Base-by-base conservation (phyloP, 2,797 vertebrate species). In the Dipus sagitta region DNA sequence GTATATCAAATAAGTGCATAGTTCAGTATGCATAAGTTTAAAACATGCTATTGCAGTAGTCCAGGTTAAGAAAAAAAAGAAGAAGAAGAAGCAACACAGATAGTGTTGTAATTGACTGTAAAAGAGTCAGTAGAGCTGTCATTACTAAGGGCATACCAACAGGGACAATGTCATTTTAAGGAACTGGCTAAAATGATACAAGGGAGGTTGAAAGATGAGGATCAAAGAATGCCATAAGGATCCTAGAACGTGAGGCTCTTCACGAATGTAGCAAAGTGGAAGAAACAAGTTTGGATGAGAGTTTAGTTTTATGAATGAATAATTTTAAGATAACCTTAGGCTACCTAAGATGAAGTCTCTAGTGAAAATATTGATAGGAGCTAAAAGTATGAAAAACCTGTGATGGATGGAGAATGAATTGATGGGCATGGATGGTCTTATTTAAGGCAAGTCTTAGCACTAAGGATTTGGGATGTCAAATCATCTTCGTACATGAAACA, bases 331-430 rank as follows among this genome's bases (percentile, higher is more conserved):
- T 86, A 58, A 8, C 32, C 64, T 74, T 88, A 74, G 24, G 21
- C 1, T 38, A 80, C 2, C 1, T 21, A n/a, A 82, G 1, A 60
- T 34, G 65, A 76, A 81, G 14, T 23, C 13, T 79, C 8, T 64
- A 42, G n/a, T 38, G 13, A 94, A 80, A 78, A 81, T 21, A 32
- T 71, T 21, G 26, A 79, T 83, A 64, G 68, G 79, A 95, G 67
- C 58, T 64, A 34, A 58, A 54, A 84, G 30, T 71, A 20, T 67
- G 32, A 88, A 62, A 80, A 34, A 38, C 21, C 34, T 84, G 28
- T 72, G 23, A 42, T 21, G 18, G 7, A 78, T 32, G 26, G 4
- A 60, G 70, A 86, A 6, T 30, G 7, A 93, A 82, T 67, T 34
- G 54, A 4, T 30, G 76, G 24, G 21, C n/a, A 72, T 23, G 9